Conservation (phyloP, 2,797 vertebrate species). For the Syncerus caffer region DNA sequence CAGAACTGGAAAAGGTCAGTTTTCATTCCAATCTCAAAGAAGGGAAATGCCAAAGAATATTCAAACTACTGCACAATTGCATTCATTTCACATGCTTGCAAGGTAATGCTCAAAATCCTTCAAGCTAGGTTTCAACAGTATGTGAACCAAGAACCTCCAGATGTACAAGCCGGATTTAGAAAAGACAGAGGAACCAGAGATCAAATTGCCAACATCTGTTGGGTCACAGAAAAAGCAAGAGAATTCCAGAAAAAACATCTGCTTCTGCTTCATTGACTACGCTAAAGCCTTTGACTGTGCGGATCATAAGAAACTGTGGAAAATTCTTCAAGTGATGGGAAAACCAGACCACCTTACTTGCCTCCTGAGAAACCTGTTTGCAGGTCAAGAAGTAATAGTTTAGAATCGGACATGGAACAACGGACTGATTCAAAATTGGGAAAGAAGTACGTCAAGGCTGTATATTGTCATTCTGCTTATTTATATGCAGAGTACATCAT, state of each 20-base stretch:
- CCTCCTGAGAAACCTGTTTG: too few species aligned
- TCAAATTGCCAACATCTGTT: background rate
- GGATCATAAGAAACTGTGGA: too few species aligned
- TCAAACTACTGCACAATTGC: background rate
- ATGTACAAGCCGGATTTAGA: background rate
- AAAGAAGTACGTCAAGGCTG: background rate
- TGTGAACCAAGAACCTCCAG: background rate
- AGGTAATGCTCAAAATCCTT: background rate
- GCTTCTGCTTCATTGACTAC: background rate
- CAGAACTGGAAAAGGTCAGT: background rate
- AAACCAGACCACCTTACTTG: too few species aligned
- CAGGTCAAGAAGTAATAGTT: background rate
- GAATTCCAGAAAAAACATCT: background rate
- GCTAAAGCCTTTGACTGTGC: background rate
- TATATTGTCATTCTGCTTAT: background rate
- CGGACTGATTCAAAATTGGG: rapidly evolving
- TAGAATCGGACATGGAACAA: background rate
- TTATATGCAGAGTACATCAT: background rate
- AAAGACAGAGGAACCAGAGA: background rate
- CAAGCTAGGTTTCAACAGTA: background rate
- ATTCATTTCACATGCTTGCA: background rate
- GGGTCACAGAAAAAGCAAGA: background rate
- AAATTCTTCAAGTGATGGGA: too few species aligned
- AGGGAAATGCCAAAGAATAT: background rate
- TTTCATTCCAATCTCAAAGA: background rate